These are phyloP conservation scores for Rotaria magnacalcarata DNA, from an alignment of 2,888 invertebrate genomes.

Conservation along the genomic window DNA sequence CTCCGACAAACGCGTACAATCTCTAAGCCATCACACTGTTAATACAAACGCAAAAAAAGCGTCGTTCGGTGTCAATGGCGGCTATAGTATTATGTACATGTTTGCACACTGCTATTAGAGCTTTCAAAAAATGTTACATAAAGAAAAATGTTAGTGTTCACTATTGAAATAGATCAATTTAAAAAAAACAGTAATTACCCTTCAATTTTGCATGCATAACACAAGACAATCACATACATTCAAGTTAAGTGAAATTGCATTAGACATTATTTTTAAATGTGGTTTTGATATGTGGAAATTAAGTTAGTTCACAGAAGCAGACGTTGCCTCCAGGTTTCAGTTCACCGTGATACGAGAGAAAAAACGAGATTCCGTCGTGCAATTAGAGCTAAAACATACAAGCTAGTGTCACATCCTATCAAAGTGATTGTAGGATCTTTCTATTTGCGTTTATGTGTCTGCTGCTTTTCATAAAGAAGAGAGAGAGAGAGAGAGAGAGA, in stretches of 20 bases:
- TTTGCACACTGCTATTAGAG: neutral
- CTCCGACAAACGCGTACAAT: neutral
- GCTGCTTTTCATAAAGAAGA: neutral
- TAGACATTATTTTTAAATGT: no score
- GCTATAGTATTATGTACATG: constrained; percentile 6
- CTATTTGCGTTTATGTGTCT: neutral
- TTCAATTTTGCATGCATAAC: neutral
- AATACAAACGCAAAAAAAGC: neutral
- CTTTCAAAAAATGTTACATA: neutral
- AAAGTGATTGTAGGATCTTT: neutral
- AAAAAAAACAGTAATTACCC: neutral
- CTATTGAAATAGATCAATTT: neutral
- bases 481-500: neutral
- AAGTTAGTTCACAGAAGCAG: no score
- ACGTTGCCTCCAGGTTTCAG: no score
- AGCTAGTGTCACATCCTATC: neutral
- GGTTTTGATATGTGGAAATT: no score
- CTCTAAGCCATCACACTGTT: neutral
- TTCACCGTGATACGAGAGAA: no score
- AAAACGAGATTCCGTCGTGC: neutral
- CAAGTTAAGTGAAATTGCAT: no score
- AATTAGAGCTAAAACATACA: neutral
- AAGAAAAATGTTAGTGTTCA: neutral
- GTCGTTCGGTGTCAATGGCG: neutral
- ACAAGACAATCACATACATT: no score